Evolutionary conservation across 2,113 vertebrate genomes (phyloP), one percentile per base, ranked within the genome.

Genomic region (Collichthys lucidus): DNA sequence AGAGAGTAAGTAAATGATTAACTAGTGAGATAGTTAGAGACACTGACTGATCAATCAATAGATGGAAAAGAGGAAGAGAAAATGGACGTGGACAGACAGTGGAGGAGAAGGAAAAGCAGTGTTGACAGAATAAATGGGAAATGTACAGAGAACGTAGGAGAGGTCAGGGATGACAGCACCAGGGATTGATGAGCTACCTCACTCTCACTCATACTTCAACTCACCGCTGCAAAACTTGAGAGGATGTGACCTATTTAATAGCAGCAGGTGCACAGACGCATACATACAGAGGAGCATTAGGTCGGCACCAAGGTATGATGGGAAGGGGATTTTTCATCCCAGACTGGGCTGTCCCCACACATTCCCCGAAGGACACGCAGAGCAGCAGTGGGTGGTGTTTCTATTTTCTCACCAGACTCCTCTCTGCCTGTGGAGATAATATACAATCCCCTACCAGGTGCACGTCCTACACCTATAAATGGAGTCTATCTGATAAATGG

Each of bases 221-320:
- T 50, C 71, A 5, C 44, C 1, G 49, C 69, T 74, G 61, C 46
- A 15, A 82, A 77, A 73, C 46, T 50, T 55, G 5, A 76, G 65
- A 73, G 77, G 85, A 84, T 64, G 68, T 91, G 93, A 93, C 92
- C 93, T 89, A 92, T 83, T 92, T 91, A 74, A 86, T 74, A 87
- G 80, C 74, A 77, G 73, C 82, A 60, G 86, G 74, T 77, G 70
- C 7, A 29, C 15, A 24, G 44, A 57, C 22, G 42, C 4, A 22
- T 11, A 74, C 57, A 71, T 3, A 14, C 46, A 62, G 47, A 46
- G 1, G 29, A 50, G 64, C 70, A 67, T 52, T 16, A 16, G 66
- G 42, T 63, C 2, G 8, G 56, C 47, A 20, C 73, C 7, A 8
- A 71, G 76, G 76, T 31, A 74, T 40, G 47, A 71, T 26, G 50